Conservation (phyloP, 92 coral and sea anemone species). For the Galaxea fascicularis region DNA sequence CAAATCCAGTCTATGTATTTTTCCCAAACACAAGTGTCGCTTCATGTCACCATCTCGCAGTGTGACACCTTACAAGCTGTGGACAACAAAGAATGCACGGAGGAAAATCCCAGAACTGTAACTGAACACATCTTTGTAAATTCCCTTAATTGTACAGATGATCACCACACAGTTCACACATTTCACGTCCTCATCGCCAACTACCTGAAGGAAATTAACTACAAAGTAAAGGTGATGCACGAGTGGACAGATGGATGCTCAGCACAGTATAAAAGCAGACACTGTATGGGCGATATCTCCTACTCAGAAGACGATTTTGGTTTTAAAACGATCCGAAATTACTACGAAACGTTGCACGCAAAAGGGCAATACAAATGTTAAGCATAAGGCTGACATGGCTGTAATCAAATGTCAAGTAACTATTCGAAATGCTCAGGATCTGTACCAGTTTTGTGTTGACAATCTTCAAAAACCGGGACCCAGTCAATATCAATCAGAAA, state of each 20-base stretch:
- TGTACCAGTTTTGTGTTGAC: conserved; percentile 30
- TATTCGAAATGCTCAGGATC: conserved; percentile 41
- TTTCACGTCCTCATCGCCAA: neutral
- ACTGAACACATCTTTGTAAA: conserved; percentile 38
- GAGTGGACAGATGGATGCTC: conserved; percentile 74
- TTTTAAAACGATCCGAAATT: conserved; percentile 33
- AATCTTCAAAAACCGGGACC: no score
- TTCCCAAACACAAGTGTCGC: conserved; percentile 43
- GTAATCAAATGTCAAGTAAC: conserved; percentile 17
- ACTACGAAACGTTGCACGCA: conserved; percentile 58
- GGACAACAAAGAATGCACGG: neutral
- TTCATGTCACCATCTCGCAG: conserved; percentile 16
- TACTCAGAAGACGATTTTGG: conserved; percentile 30
- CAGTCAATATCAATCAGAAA: no score
- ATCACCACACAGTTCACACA: conserved; percentile 7
- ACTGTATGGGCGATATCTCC: conserved; percentile 60
- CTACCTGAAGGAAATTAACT: conserved; percentile 32
- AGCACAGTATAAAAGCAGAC: conserved; percentile 55
- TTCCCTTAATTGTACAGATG: conserved; percentile 24
- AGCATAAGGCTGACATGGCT: conserved; percentile 33
- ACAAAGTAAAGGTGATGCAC: conserved; percentile 41
- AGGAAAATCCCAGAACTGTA: neutral
- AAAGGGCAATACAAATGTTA: conserved; percentile 72
- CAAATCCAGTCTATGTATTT: conserved; percentile 52
- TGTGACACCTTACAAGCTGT: neutral